Percentiles rank a stretch among this genome's conserved stretches.
These are phyloP conservation scores for Piezodorus guildinii DNA, from an alignment of 1,140 invertebrate genomes.

Conservation along the genomic window DNA sequence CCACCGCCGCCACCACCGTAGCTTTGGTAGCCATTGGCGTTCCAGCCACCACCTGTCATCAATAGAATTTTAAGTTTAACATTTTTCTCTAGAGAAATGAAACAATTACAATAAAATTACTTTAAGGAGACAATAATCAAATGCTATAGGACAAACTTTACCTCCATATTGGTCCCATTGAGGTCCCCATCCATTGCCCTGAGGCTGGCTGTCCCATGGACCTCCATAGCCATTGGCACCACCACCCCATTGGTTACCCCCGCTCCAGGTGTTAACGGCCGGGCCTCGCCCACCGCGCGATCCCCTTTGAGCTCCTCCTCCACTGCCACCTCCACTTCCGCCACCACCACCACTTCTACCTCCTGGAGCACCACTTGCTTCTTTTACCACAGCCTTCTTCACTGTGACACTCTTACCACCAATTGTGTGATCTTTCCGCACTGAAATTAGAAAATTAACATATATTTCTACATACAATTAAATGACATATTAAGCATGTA, in stretches of 20 bases:
- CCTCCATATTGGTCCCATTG: constrained; percentile 19
- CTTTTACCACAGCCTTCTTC: constrained; percentile 31
- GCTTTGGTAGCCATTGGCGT: constrained; percentile 19
- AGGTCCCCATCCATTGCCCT: constrained; percentile 25
- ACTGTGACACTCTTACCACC: constrained; percentile 30
- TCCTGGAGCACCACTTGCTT: constrained; percentile 21
- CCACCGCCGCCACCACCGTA: constrained; percentile 12
- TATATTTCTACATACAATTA: too few species aligned
- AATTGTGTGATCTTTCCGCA: constrained; percentile 29
- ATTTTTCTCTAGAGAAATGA: neutral
- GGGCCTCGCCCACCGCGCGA: constrained; percentile 13
- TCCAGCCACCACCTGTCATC: constrained; percentile 20
- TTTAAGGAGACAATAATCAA: neutral
- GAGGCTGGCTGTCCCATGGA: constrained; percentile 22
- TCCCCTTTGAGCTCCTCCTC: constrained; percentile 9
- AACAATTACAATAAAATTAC: neutral
- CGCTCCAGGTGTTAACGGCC: constrained; percentile 1
- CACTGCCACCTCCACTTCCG: constrained; percentile 20
- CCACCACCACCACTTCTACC: constrained; percentile 25
- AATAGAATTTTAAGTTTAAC: neutral
- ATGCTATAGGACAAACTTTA: constrained; percentile 1
- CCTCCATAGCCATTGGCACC: constrained; percentile 20
- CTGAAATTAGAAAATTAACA: too few species aligned
- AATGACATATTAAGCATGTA: too few species aligned
- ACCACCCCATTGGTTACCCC: constrained; percentile 17